A percentile compares a stretch with the other conserved stretches of the same genome.
These are phyloP conservation scores for Agapornis roseicollis DNA, from an alignment of 2,113 vertebrate genomes.

Conservation along the genomic window DNA sequence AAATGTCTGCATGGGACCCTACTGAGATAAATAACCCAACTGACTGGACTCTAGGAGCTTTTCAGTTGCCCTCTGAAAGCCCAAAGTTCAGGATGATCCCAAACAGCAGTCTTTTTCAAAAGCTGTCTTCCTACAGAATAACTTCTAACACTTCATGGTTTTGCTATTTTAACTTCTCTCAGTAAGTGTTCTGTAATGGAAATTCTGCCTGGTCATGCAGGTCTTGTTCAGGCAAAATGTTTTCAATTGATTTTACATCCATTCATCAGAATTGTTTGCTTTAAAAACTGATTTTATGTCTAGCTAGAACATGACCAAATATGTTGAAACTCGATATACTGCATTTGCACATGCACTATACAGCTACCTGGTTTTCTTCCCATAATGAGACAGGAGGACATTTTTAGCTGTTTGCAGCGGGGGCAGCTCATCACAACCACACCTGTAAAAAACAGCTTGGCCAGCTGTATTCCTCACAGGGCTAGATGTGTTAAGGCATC, in stretches of 20 bases:
- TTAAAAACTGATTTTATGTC: neutral
- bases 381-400: neutral
- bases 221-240: neutral
- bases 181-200: neutral
- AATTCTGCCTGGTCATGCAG: neutral
- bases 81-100: neutral
- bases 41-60: neutral
- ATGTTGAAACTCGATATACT: neutral
- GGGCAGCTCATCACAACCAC: neutral
- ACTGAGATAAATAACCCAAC: neutral
- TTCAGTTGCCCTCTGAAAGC: neutral
- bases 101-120: neutral
- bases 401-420: neutral
- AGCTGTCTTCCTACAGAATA: neutral
- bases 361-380: neutral
- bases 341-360: accelerated
- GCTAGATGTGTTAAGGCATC: neutral
- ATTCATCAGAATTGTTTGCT: neutral
- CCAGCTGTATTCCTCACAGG: neutral
- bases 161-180: neutral
- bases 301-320: neutral
- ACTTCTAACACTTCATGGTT: neutral
- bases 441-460: neutral
- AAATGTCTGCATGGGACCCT: neutral
- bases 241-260: neutral